These are phyloP conservation scores for Heptranchias perlo DNA, from an alignment of 2,113 vertebrate genomes.

Conservation along the genomic window DNA sequence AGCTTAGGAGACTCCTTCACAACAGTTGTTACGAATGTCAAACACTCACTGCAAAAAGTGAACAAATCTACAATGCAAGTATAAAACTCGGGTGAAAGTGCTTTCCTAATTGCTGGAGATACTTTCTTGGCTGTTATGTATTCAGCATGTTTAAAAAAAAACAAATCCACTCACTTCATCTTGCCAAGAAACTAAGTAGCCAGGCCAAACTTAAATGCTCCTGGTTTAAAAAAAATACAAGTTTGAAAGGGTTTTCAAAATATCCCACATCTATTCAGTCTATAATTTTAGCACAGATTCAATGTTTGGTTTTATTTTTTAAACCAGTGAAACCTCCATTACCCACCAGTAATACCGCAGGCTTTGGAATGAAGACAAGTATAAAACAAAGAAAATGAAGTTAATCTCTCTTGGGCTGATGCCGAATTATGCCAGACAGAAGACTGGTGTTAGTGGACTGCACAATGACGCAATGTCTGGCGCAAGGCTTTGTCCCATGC, in stretches of 20 bases:
- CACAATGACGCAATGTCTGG: background rate
- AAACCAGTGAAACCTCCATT: background rate
- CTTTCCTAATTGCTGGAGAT: background rate
- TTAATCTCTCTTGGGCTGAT: background rate
- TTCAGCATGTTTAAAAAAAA: background rate
- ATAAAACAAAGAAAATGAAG: background rate
- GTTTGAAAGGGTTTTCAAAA: background rate
- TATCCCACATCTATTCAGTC: background rate
- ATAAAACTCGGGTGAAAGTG: background rate
- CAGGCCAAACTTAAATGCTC: background rate
- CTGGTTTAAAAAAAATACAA: background rate
- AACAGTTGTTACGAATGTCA: background rate
- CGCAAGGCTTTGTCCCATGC: background rate
- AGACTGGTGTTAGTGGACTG: background rate
- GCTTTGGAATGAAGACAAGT: background rate
- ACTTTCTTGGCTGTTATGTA: background rate
- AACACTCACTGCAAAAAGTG: background rate
- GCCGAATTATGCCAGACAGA: background rate
- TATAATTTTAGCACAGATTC: background rate
- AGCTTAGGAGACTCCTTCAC: background rate
- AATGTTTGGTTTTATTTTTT: conserved; percentile 14
- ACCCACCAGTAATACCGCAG: background rate
- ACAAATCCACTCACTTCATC: background rate
- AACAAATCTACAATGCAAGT: background rate
- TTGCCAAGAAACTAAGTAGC: background rate